phyloP scores from a whole-genome alignment of 2,113 vertebrate species.

The Gnathonemus echidnorhynchus region DNA sequence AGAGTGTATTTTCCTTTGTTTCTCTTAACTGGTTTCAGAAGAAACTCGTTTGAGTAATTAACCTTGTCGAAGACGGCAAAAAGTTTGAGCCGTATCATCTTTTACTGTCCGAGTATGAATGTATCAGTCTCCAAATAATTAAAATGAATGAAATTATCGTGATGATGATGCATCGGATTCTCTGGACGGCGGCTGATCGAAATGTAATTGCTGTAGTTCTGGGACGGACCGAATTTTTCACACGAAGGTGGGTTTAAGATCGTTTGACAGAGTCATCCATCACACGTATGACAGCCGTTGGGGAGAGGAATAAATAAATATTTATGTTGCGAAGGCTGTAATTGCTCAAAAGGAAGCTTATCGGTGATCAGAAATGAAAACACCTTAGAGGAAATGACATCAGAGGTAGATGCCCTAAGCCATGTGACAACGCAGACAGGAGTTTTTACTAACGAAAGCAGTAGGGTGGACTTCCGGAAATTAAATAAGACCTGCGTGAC shows the following conservation, averaged over 20 bases:
- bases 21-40: conserved; percentile 33
- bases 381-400: neutral
- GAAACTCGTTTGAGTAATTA: conserved; percentile 43
- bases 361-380: neutral
- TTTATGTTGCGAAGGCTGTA: conserved; percentile 27
- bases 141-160: conserved; percentile 55
- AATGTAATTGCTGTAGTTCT: conserved; percentile 57
- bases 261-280: conserved; percentile 49
- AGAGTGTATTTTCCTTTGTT: conserved; percentile 4
- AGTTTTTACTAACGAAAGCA: neutral
- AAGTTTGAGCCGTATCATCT: conserved; percentile 38
- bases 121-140: conserved; percentile 34
- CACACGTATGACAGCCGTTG: conserved; percentile 42
- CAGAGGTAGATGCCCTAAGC: neutral
- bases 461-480: neutral
- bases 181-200: conserved; percentile 45
- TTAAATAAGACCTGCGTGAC: neutral
- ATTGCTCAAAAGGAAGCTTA: conserved; percentile 1
- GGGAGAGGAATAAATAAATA: conserved; percentile 46
- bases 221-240: conserved; percentile 34
- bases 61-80: conserved; percentile 36
- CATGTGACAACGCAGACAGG: neutral
- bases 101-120: conserved; percentile 41
- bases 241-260: conserved; percentile 48
- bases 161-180: conserved; percentile 54